Evolutionary conservation across 2,113 vertebrate species (phyloP).

Genomic region (Halichoerus grypus): DNA sequence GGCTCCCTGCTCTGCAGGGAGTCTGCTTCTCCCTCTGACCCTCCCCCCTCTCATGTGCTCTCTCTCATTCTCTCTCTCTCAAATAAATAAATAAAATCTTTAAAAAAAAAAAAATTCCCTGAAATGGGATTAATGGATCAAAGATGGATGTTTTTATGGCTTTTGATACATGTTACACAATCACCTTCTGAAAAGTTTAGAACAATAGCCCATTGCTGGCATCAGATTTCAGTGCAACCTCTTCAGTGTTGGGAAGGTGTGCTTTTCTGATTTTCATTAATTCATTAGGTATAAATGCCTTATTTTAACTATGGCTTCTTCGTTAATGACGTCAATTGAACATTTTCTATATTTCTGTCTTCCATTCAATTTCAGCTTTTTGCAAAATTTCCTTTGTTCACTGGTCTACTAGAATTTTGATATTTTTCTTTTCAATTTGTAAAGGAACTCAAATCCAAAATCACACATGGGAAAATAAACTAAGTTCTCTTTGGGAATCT

Average conservation of each 20-base stretch:
- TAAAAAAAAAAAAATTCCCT: not conserved
- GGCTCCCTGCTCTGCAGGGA: too few relatives aligned
- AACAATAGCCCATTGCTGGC: not conserved
- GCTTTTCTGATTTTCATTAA: not conserved
- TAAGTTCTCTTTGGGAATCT: not conserved
- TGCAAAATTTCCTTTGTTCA: not conserved
- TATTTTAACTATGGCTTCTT: not conserved
- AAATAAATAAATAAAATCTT: too few relatives aligned
- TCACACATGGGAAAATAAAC: not conserved
- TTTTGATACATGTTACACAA: not conserved
- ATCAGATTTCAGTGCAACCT: not conserved
- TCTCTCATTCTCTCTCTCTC: too few relatives aligned
- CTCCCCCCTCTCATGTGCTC: too few relatives aligned
- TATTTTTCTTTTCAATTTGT: constrained; percentile 23
- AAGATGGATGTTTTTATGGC: not conserved
- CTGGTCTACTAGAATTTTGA: not conserved
- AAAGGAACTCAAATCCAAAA: not conserved
- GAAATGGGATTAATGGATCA: not conserved
- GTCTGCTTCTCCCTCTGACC: too few relatives aligned
- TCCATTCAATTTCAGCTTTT: not conserved
- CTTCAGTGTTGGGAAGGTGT: not conserved
- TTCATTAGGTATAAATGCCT: not conserved
- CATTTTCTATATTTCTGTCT: constrained; percentile 17
- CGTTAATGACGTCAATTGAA: not conserved
- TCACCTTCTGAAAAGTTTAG: not conserved